Conservation (phyloP, 2,888 invertebrate genomes). For the Anarsia innoxiella region DNA sequence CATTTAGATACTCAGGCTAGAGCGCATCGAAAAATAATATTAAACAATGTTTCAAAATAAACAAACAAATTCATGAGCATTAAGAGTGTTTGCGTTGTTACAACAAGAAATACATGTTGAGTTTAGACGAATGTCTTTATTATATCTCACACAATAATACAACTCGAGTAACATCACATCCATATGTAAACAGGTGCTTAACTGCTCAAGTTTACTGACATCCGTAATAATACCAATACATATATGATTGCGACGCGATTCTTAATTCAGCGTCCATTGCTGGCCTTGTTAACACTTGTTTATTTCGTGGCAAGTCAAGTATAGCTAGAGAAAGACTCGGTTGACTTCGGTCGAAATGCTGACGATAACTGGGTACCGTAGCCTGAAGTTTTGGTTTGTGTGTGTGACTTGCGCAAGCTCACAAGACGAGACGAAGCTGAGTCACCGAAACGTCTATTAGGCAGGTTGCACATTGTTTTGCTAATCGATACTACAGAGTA, state of each 20-base stretch:
- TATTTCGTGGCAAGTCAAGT: neutral
- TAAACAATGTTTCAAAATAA: constrained; percentile 13
- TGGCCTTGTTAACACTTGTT: neutral
- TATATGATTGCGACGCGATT: constrained; percentile 16
- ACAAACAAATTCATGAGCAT: constrained; percentile 36
- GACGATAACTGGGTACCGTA: constrained; percentile 32
- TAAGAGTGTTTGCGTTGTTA: constrained; percentile 35
- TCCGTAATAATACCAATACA: constrained; percentile 42
- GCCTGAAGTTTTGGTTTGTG: constrained; percentile 20
- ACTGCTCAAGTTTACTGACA: constrained; percentile 59
- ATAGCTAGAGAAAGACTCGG: neutral
- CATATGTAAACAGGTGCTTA: constrained; percentile 65
- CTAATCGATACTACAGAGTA: constrained; percentile 15
- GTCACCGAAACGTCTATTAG: constrained; percentile 47
- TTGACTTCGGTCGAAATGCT: no score
- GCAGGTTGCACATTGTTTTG: constrained; percentile 31
- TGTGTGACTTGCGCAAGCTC: constrained; percentile 42
- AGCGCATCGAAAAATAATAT: constrained; percentile 6
- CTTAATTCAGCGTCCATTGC: constrained; percentile 23
- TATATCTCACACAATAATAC: constrained; percentile 53
- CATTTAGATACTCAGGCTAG: no score
- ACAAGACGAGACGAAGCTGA: constrained; percentile 51
- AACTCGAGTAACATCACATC: constrained; percentile 39
- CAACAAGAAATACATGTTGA: constrained; percentile 50
- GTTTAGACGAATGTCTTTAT: constrained; percentile 49